phyloP scores from a whole-genome alignment of 2,113 vertebrate species.

The Carettochelys insculpta region DNA sequence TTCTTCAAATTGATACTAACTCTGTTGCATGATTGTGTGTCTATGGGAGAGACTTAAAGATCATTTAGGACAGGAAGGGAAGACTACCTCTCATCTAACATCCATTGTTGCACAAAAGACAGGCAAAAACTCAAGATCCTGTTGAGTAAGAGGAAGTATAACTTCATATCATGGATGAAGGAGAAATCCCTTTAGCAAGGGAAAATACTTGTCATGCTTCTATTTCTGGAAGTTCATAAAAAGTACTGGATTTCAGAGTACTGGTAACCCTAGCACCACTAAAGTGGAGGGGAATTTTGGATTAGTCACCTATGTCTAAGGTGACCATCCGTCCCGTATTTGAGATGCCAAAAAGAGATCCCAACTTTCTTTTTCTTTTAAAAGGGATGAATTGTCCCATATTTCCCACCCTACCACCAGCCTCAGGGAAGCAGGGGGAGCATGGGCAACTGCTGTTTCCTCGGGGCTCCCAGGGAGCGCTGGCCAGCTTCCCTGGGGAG shows the following conservation, averaged over 20 bases:
- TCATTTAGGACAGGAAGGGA: neutral
- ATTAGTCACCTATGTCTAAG: no score
- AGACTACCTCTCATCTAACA: neutral
- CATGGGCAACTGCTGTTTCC: no score
- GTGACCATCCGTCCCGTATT: no score
- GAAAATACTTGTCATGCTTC: neutral
- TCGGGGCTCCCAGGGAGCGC: no score
- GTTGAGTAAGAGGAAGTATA: neutral
- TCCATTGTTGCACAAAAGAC: fast-evolving
- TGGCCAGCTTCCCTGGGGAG: no score
- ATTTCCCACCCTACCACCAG: no score
- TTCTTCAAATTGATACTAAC: neutral
- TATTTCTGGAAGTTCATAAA: neutral
- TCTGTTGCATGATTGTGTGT: fast-evolving
- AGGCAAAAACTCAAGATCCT: fast-evolving
- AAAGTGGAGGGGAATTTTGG: neutral
- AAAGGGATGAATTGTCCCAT: no score
- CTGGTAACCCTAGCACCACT: neutral
- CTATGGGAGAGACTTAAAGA: neutral
- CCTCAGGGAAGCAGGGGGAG: no score
- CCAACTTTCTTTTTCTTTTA: no score
- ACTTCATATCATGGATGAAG: fast-evolving
- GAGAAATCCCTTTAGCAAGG: neutral
- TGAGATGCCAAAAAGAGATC: no score
- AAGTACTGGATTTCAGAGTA: neutral